A percentile compares a stretch with the other conserved stretches of the same genome.
These are phyloP conservation scores for Lonchura striata DNA, from an alignment of 2,113 vertebrate genomes.

Conservation along the genomic window DNA sequence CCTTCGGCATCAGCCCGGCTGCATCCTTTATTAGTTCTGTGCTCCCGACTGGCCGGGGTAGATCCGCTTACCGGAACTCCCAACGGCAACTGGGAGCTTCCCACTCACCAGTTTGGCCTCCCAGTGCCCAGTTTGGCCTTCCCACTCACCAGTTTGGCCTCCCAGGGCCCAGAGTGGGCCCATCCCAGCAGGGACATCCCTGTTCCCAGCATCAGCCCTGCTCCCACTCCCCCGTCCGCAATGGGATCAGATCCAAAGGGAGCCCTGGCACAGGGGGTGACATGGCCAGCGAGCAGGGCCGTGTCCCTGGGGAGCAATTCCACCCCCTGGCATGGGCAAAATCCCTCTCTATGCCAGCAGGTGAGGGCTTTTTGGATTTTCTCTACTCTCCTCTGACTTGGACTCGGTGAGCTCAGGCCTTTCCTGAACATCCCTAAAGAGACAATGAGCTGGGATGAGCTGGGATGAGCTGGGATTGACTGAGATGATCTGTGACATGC, in stretches of 20 bases:
- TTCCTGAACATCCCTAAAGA: background rate
- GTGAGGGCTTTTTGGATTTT: background rate
- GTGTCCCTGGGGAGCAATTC: background rate
- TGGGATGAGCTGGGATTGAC: background rate
- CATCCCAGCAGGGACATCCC: background rate
- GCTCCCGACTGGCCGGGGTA: accelerated
- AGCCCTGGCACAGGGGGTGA: background rate
- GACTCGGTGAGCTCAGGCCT: background rate
- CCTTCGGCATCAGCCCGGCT: background rate
- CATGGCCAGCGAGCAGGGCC: accelerated
- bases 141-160: background rate
- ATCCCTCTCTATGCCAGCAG: background rate
- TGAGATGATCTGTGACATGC: background rate
- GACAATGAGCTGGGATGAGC: background rate
- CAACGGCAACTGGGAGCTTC: accelerated
- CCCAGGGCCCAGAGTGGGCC: background rate
- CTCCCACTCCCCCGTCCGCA: accelerated
- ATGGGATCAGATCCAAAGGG: accelerated
- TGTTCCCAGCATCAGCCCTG: accelerated
- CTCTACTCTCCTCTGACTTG: background rate
- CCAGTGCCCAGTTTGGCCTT: background rate
- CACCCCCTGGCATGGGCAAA: background rate
- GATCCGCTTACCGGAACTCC: background rate
- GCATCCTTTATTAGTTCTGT: background rate
- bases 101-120: background rate